phyloP scores from a whole-genome alignment of 2,113 vertebrate genomes.

The Thalassoma bifasciatum region DNA sequence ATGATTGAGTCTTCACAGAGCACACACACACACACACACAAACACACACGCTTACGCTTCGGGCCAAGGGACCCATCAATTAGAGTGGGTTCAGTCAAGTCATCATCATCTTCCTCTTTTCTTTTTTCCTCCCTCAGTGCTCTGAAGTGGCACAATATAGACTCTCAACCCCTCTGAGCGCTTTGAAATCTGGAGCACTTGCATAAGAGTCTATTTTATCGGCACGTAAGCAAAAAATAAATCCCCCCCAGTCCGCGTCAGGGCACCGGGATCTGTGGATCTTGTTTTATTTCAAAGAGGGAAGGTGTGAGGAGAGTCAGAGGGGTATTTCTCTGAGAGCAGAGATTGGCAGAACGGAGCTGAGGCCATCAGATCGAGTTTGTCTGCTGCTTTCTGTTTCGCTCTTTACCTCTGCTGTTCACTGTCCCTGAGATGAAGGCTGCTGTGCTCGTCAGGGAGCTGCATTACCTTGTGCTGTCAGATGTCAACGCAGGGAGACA shows the following conservation, averaged over 20 bases:
- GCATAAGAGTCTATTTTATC: slow-evolving; percentile 56
- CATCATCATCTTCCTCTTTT: slow-evolving; percentile 51
- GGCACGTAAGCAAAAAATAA: slow-evolving; percentile 43
- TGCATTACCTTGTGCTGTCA: slow-evolving; percentile 63
- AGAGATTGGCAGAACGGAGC: slow-evolving; percentile 40
- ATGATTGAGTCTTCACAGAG: slow-evolving; percentile 56
- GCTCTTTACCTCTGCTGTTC: slow-evolving; percentile 31
- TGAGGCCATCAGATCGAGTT: slow-evolving; percentile 36
- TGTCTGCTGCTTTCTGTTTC: slow-evolving; percentile 37
- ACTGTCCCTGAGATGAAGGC: slow-evolving; percentile 33
- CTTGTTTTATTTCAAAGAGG: slow-evolving; percentile 25
- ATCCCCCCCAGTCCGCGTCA: slow-evolving; percentile 8
- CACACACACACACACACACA: slow-evolving; percentile 16
- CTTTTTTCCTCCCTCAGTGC: slow-evolving; percentile 35
- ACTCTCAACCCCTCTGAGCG: slow-evolving; percentile 51
- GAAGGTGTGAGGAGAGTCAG: slow-evolving; percentile 42
- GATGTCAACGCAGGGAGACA: slow-evolving; percentile 43
- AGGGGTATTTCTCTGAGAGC: slow-evolving; percentile 36
- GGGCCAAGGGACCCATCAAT: slow-evolving; percentile 66
- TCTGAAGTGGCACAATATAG: slow-evolving; percentile 55
- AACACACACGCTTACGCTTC: slow-evolving; percentile 24
- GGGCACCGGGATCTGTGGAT: slow-evolving; percentile 7
- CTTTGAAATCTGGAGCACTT: slow-evolving; percentile 63
- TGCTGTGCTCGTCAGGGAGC: slow-evolving; percentile 25
- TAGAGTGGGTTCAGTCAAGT: slow-evolving; percentile 72